Evolutionary conservation across 1,140 invertebrate species (phyloP).

Genomic region (Drosophila lacertosa): DNA sequence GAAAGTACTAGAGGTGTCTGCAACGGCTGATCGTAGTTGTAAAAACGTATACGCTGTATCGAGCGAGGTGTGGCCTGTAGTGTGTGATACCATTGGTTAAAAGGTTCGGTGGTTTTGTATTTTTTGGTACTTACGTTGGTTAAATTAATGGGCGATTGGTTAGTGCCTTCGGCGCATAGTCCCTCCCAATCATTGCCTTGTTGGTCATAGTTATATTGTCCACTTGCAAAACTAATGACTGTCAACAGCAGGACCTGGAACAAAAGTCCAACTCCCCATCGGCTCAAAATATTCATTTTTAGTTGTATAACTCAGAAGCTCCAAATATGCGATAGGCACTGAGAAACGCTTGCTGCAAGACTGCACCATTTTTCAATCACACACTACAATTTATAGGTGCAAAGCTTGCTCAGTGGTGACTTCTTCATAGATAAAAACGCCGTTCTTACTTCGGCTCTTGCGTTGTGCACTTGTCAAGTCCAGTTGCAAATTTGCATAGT

Average conservation of each 20-base stretch:
- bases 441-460: slow-evolving; percentile 1
- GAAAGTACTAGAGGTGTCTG: slow-evolving; percentile 44
- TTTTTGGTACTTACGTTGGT: slow-evolving; percentile 28
- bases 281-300: slow-evolving; percentile 25
- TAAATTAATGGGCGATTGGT: slow-evolving; percentile 57
- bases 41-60: slow-evolving; percentile 48
- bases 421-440: slow-evolving; percentile 36
- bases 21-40: slow-evolving; percentile 50
- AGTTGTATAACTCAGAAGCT: neutral
- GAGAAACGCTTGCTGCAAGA: slow-evolving; percentile 36
- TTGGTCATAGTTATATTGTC: slow-evolving; percentile 64
- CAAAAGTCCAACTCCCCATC: slow-evolving; percentile 1
- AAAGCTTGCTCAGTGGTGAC: slow-evolving; percentile 2
- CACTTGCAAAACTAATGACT: slow-evolving; percentile 26
- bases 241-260: slow-evolving; percentile 26
- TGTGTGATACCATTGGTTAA: neutral
- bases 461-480: slow-evolving; percentile 20
- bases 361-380: slow-evolving; percentile 30
- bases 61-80: slow-evolving; percentile 6
- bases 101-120: neutral
- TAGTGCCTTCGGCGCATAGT: slow-evolving; percentile 33
- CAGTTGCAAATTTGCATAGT: slow-evolving; percentile 58
- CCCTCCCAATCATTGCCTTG: slow-evolving; percentile 68
- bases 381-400: slow-evolving; percentile 58
- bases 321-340: slow-evolving; percentile 45